A percentile compares a stretch with the other conserved stretches of the same genome.
These are phyloP conservation scores for Neolamprologus sp. DNA, from an alignment of 2,113 vertebrate genomes.

Conservation along the genomic window DNA sequence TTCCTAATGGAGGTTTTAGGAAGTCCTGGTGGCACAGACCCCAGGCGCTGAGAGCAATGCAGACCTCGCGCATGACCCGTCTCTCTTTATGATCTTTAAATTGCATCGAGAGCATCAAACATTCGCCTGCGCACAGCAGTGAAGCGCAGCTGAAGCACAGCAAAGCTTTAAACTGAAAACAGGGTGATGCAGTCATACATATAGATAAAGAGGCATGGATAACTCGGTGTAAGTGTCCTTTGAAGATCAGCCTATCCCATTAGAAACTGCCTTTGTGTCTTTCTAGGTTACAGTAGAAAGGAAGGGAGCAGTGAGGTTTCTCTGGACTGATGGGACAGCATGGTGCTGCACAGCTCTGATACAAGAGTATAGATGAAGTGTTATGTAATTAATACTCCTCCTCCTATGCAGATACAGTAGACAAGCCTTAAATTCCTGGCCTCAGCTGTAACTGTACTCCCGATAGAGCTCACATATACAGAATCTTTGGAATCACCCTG, in stretches of 20 bases:
- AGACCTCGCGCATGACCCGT: not conserved
- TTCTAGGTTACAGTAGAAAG: not conserved
- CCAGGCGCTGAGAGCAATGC: not conserved
- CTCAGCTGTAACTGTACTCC: slow-evolving; percentile 39
- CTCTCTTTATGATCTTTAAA: not conserved
- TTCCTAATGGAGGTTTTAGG: slow-evolving; percentile 26
- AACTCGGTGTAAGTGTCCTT: not conserved
- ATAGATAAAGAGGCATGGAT: not conserved
- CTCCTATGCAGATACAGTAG: slow-evolving; percentile 64
- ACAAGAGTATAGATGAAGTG: slow-evolving; percentile 24
- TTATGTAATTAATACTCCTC: slow-evolving; percentile 66
- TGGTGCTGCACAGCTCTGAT: slow-evolving; percentile 34
- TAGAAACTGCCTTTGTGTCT: not conserved
- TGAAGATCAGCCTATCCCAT: not conserved
- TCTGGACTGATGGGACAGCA: slow-evolving; percentile 24
- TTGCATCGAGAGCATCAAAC: not conserved
- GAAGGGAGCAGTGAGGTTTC: not conserved
- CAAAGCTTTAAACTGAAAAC: not conserved
- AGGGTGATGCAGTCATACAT: not conserved
- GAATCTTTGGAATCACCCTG: not conserved
- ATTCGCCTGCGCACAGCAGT: not conserved
- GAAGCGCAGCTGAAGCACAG: not conserved
- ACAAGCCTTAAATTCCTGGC: slow-evolving; percentile 21
- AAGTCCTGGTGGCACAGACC: not conserved
- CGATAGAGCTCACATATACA: not conserved